Conservation (phyloP, 1,140 invertebrate species). For the Doryteuthis pealeii region DNA sequence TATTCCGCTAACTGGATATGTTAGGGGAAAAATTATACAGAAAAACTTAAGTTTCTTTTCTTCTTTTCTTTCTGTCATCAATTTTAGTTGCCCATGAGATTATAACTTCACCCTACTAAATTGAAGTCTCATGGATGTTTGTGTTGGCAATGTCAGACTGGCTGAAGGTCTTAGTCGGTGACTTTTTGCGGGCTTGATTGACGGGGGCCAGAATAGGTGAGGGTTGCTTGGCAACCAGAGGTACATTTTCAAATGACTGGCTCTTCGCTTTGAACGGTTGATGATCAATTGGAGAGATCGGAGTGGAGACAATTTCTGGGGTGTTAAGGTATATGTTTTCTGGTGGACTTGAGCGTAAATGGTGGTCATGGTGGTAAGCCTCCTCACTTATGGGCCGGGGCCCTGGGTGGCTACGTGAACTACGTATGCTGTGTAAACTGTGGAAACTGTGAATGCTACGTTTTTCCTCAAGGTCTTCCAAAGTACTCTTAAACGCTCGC, state of each 20-base stretch:
- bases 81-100: neutral
- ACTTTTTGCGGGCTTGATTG: constrained; percentile 43
- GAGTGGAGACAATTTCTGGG: constrained; percentile 16
- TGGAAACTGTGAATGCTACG: constrained; percentile 93
- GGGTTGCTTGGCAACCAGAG: constrained; percentile 47
- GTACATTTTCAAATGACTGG: constrained; percentile 54
- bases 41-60: neutral
- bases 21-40: neutral
- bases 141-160: constrained; percentile 36
- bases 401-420: constrained; percentile 78
- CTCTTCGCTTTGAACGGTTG: constrained; percentile 43
- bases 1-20: constrained; percentile 1
- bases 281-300: constrained; percentile 22
- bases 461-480: constrained; percentile 99
- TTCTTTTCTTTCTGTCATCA: neutral
- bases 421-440: constrained; percentile 91
- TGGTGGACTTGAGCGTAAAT: constrained; percentile 14
- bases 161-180: constrained; percentile 44
- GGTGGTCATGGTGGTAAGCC: constrained; percentile 18
- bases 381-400: constrained; percentile 74
- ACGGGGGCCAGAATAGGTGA: constrained; percentile 40
- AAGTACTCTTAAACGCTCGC: constrained; percentile 98
- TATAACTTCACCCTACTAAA: constrained; percentile 31
- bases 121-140: constrained; percentile 47
- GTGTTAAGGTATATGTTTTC: constrained; percentile 14